phyloP scores from a whole-genome alignment of 2,113 vertebrate genomes.

The Scatophagus argus region DNA sequence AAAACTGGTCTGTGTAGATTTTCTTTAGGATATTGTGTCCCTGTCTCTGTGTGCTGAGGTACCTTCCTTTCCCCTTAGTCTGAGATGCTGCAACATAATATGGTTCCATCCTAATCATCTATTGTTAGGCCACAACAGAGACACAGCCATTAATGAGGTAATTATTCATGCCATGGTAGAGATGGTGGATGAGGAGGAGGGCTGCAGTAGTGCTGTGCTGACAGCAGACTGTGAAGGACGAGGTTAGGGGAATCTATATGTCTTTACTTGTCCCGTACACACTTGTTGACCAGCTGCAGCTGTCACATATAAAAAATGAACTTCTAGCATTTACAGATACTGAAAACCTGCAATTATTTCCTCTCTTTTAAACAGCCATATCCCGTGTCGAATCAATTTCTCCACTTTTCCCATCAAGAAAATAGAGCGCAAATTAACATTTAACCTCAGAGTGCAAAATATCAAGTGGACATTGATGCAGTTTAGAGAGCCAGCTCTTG shows the following conservation, averaged over 20 bases:
- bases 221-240: constrained; percentile 4
- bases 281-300: constrained; percentile 13
- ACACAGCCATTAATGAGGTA: constrained; percentile 58
- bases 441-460: constrained; percentile 27
- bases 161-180: constrained; percentile 62
- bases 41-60: neutral
- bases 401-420: neutral
- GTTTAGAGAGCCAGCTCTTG: neutral
- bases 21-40: neutral
- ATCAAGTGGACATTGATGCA: constrained; percentile 11
- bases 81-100: constrained; percentile 19
- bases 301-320: neutral
- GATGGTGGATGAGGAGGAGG: neutral
- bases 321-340: neutral
- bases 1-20: neutral
- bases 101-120: constrained; percentile 48
- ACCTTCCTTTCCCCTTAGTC: neutral
- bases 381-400: constrained; percentile 28
- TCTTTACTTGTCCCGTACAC: neutral
- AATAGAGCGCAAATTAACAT: constrained; percentile 12
- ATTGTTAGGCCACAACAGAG: constrained; percentile 38
- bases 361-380: neutral
- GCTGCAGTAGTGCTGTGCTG: neutral
- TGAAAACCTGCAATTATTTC: neutral
- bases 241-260: neutral